Percentiles rank a stretch among this genome's conserved stretches.
Conservation (phyloP, 1,140 invertebrate species). For the Sipha flava region DNA sequence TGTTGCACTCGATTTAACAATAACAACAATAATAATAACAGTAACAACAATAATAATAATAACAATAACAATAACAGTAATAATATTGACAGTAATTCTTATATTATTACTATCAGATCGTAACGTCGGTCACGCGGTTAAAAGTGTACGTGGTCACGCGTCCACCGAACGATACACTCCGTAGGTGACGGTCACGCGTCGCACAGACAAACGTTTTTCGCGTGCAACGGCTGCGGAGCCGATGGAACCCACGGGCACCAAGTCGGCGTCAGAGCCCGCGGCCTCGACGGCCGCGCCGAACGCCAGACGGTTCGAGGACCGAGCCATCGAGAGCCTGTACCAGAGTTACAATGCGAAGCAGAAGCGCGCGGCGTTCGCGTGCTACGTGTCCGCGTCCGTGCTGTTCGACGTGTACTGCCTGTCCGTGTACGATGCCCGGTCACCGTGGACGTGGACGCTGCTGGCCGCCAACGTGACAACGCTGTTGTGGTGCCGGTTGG, state of each 20-base stretch:
- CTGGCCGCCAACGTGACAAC: conserved; percentile 49
- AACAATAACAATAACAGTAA: too few species aligned
- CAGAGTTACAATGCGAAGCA: conserved; percentile 65
- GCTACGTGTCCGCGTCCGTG: conserved; percentile 59
- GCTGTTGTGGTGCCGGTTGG: conserved; percentile 48
- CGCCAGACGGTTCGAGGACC: conserved; percentile 41
- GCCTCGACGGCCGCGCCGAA: background rate
- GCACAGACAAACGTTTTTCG: too few species aligned
- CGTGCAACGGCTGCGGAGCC: too few species aligned
- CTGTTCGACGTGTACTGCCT: conserved; percentile 59
- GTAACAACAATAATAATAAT: too few species aligned
- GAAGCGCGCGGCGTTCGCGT: conserved; percentile 64
- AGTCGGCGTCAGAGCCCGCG: background rate
- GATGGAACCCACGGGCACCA: background rate
- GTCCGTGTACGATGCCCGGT: conserved; percentile 41
- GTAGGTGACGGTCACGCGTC: too few species aligned
- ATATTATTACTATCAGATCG: too few species aligned
- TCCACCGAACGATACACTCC: too few species aligned
- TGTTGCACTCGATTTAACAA: too few species aligned
- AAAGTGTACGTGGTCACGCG: too few species aligned
- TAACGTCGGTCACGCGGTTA: too few species aligned
- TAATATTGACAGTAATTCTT: too few species aligned
- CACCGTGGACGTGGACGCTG: conserved; percentile 49
- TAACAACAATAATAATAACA: too few species aligned
- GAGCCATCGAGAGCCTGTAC: conserved; percentile 63